A percentile compares a stretch with the other conserved stretches of the same genome.
These are phyloP conservation scores for Passerina amoena DNA, from an alignment of 2,113 vertebrate genomes.

Conservation along the genomic window DNA sequence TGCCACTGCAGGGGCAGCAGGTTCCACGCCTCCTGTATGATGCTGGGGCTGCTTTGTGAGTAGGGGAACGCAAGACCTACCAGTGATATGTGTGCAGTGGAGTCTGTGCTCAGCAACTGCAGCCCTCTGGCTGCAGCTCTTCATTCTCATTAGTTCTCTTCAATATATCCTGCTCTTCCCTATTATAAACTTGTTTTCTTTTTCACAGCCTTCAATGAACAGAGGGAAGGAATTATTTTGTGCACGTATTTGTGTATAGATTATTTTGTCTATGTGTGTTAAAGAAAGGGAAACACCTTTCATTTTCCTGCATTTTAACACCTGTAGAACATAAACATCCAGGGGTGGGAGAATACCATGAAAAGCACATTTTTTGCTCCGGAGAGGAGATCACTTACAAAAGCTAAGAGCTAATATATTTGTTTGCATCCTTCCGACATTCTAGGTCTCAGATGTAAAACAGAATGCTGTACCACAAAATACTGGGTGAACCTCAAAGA, in stretches of 20 bases:
- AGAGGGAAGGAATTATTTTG: background rate
- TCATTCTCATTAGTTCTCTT: background rate
- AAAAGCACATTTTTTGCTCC: background rate
- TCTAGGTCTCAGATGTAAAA: background rate
- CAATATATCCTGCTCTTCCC: background rate
- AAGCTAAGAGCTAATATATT: background rate
- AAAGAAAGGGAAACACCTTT: background rate
- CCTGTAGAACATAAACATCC: background rate
- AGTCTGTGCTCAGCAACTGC: background rate
- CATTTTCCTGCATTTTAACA: background rate
- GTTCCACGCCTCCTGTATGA: accelerated
- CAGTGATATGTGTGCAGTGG: accelerated
- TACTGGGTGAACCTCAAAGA: background rate
- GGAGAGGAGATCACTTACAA: background rate
- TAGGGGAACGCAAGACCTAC: background rate
- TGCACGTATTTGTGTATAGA: background rate
- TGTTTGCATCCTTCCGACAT: background rate
- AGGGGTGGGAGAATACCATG: background rate
- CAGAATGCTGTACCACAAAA: background rate
- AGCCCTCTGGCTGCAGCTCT: background rate
- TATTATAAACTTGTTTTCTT: background rate
- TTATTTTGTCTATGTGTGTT: background rate
- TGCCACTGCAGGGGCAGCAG: background rate
- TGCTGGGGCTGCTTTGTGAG: background rate
- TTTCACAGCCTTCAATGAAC: background rate